Evolutionary conservation across 2,888 invertebrate species (phyloP).

Genomic region (Ophion obscuratus): DNA sequence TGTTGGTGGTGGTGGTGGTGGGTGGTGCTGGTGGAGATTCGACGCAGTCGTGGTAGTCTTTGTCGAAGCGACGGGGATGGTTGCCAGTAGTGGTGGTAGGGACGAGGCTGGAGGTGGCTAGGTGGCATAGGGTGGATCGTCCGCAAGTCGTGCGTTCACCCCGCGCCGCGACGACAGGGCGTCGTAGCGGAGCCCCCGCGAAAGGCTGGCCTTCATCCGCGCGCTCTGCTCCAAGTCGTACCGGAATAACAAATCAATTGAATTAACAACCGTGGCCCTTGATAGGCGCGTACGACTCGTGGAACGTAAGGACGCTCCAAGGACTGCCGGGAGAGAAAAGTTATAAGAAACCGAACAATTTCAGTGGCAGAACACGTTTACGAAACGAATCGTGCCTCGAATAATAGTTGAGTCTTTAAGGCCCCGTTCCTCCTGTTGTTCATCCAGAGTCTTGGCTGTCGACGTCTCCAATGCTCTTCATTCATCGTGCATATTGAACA

Average conservation of each 20-base stretch:
- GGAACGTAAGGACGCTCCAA: not conserved
- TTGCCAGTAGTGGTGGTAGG: conserved; percentile 59
- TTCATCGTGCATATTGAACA: conserved; percentile 9
- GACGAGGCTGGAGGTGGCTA: conserved; percentile 78
- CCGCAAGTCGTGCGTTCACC: conserved; percentile 83
- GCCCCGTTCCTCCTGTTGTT: conserved; percentile 26
- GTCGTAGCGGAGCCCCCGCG: conserved; percentile 73
- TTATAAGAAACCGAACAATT: not conserved
- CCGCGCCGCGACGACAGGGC: conserved; percentile 82
- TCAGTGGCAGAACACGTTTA: conserved; percentile 23
- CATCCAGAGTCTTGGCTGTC: not conserved
- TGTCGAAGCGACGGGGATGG: conserved; percentile 59
- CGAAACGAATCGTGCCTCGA: conserved; percentile 23
- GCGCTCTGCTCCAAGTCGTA: conserved; percentile 40
- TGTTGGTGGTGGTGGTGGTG: conserved; percentile 65
- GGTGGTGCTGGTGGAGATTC: conserved; percentile 68
- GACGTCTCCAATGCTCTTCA: conserved; percentile 9
- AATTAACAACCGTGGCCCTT: conserved; percentile 12
- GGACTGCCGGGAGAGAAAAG: not conserved
- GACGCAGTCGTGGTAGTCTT: conserved; percentile 67
- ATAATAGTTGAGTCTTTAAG: conserved; percentile 25
- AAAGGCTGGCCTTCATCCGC: conserved; percentile 59
- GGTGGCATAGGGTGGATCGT: conserved; percentile 80
- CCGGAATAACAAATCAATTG: conserved; percentile 26
- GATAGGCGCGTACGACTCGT: not conserved